phyloP scores from a whole-genome alignment of 2,888 invertebrate genomes.

The Acanthoscelides obtectus region DNA sequence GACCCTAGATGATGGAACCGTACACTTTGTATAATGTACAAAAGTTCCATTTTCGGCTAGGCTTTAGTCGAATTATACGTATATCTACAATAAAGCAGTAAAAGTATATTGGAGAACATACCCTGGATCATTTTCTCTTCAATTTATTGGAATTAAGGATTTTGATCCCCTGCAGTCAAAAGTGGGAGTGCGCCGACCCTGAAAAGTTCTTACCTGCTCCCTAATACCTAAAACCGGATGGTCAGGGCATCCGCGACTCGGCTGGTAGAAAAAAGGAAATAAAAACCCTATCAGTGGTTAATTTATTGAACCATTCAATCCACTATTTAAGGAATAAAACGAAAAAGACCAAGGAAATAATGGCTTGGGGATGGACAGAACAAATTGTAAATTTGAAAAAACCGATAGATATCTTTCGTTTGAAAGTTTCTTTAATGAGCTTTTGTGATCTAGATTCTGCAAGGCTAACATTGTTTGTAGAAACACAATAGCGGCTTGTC shows the following conservation, averaged over 20 bases:
- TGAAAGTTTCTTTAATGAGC: not conserved
- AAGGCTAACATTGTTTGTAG: not conserved
- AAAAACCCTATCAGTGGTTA: slow-evolving; percentile 16
- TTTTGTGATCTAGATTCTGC: not conserved
- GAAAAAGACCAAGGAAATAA: not conserved
- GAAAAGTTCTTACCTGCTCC: slow-evolving; percentile 4
- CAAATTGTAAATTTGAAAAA: slow-evolving; percentile 3
- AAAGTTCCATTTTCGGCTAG: no score
- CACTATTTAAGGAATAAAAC: slow-evolving; percentile 15
- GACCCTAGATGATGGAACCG: no score
- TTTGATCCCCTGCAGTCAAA: not conserved
- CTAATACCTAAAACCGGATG: not conserved
- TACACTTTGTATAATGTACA: no score
- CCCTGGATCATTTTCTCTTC: no score
- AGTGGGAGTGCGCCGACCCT: not conserved
- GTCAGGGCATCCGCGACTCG: slow-evolving; percentile 6
- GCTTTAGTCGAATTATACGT: no score
- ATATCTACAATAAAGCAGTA: no score
- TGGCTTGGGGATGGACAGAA: slow-evolving; percentile 1
- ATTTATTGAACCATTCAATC: slow-evolving; percentile 22
- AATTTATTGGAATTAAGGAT: no score
- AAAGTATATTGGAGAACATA: no score
- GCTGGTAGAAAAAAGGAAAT: slow-evolving; percentile 11
- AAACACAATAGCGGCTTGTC: not conserved
- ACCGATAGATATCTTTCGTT: slow-evolving; percentile 9